Conservation (phyloP, 2,888 invertebrate species). For the Hydrotaea diabolus region DNA sequence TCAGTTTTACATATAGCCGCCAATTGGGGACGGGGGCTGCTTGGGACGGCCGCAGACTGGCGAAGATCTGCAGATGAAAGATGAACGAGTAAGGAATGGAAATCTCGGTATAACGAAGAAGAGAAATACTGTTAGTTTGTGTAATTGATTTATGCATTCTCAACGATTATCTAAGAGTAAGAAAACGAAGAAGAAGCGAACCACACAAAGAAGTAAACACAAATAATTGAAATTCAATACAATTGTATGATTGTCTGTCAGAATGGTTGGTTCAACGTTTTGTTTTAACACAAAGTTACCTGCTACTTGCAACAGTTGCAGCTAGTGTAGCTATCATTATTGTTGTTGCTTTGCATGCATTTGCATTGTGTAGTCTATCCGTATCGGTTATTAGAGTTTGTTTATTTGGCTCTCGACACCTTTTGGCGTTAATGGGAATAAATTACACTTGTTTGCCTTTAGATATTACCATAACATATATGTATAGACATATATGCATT, state of each 20-base stretch:
- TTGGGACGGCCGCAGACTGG: background rate
- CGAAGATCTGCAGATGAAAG: background rate
- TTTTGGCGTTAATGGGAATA: slow-evolving; percentile 57
- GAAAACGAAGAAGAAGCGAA: background rate
- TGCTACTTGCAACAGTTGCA: slow-evolving; percentile 11
- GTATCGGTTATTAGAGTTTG: slow-evolving; percentile 15
- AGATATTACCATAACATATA: slow-evolving; percentile 28
- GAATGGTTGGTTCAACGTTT: slow-evolving; percentile 6
- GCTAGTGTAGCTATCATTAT: background rate
- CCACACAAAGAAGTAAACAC: background rate
- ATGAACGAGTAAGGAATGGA: slow-evolving; percentile 24
- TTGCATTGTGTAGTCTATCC: background rate
- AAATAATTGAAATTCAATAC: slow-evolving; percentile 61
- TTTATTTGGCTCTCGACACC: slow-evolving; percentile 55
- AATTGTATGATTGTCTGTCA: background rate
- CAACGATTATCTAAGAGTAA: slow-evolving; percentile 60
- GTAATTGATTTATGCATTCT: slow-evolving; percentile 70
- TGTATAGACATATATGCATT: slow-evolving; percentile 6
- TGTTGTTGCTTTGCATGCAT: background rate
- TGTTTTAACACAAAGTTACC: slow-evolving; percentile 22
- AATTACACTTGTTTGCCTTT: slow-evolving; percentile 39
- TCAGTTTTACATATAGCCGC: background rate
- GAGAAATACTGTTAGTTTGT: slow-evolving; percentile 70
- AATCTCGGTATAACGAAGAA: slow-evolving; percentile 33
- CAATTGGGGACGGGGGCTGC: background rate